Conservation (phyloP, 2,113 vertebrate genomes). For the Notarius quadriscutis region DNA sequence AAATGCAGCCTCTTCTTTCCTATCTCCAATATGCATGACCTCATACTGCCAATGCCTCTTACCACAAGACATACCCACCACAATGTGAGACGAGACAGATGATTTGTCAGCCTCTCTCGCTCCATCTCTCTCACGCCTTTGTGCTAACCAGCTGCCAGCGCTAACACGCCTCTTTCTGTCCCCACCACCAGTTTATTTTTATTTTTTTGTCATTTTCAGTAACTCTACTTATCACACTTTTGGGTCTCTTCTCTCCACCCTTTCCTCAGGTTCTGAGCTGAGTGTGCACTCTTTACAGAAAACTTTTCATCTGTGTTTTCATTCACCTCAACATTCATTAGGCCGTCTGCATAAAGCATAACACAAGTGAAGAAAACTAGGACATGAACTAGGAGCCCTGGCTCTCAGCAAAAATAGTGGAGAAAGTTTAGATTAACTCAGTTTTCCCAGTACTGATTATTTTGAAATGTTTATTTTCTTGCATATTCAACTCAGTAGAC, state of each 20-base stretch:
- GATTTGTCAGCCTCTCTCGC: slow-evolving; percentile 62
- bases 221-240: slow-evolving; percentile 40
- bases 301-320: slow-evolving; percentile 58
- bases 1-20: slow-evolving; percentile 38
- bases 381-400: slow-evolving; percentile 49
- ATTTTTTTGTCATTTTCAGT: slow-evolving; percentile 64
- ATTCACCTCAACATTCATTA: slow-evolving; percentile 40
- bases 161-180: slow-evolving; percentile 54
- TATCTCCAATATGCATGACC: slow-evolving; percentile 54
- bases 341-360: slow-evolving; percentile 25
- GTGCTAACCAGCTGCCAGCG: slow-evolving; percentile 41
- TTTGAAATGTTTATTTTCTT: not conserved
- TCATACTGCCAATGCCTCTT: slow-evolving; percentile 73
- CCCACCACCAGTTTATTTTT: slow-evolving; percentile 61
- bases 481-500: slow-evolving; percentile 1
- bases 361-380: slow-evolving; percentile 65
- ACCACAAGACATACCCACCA: slow-evolving; percentile 63
- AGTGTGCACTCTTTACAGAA: slow-evolving; percentile 62
- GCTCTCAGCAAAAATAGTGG: not conserved
- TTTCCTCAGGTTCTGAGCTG: slow-evolving; percentile 57
- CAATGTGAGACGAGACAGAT: slow-evolving; percentile 60
- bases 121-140: slow-evolving; percentile 30
- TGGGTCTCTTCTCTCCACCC: slow-evolving; percentile 22
- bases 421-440: not conserved
- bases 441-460: slow-evolving; percentile 18